Percentiles rank a stretch among this genome's conserved stretches.
These are phyloP conservation scores for Popillia japonica DNA, from an alignment of 1,140 invertebrate species.

Conservation along the genomic window DNA sequence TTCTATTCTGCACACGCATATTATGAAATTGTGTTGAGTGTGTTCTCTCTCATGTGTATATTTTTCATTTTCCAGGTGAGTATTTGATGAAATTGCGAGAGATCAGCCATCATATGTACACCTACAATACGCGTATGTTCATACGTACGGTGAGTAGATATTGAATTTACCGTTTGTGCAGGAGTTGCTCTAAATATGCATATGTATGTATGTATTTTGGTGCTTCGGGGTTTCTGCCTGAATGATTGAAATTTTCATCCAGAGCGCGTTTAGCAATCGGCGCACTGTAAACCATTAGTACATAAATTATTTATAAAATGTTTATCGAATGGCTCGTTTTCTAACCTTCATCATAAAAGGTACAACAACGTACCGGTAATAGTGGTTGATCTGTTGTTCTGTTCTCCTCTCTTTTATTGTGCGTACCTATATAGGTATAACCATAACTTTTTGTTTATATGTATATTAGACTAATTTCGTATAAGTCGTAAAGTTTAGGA, in stretches of 20 bases:
- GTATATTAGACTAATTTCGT: no score
- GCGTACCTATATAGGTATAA: no score
- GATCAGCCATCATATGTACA: not conserved
- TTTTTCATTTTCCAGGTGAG: no score
- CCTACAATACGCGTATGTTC: not conserved
- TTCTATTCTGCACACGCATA: not conserved
- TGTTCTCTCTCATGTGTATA: not conserved
- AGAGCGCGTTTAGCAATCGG: no score
- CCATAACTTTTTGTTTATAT: no score
- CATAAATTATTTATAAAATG: slow-evolving; percentile 22
- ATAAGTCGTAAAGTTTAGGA: no score
- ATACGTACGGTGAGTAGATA: slow-evolving; percentile 5
- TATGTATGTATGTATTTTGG: no score
- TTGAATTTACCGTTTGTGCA: slow-evolving; percentile 24
- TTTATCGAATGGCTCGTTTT: not conserved
- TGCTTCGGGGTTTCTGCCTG: slow-evolving; percentile 9
- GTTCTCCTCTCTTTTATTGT: no score
- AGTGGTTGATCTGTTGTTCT: no score
- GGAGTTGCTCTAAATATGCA: not conserved
- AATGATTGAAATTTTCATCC: no score
- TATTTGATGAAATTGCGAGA: not conserved
- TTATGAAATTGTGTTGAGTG: not conserved
- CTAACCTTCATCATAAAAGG: no score
- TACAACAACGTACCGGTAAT: no score
- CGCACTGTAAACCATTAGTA: not conserved